Evolutionary conservation across 2,888 invertebrate genomes (phyloP), one percentile per base, ranked within the genome.

Genomic region (Micoletzkya japonica): DNA sequence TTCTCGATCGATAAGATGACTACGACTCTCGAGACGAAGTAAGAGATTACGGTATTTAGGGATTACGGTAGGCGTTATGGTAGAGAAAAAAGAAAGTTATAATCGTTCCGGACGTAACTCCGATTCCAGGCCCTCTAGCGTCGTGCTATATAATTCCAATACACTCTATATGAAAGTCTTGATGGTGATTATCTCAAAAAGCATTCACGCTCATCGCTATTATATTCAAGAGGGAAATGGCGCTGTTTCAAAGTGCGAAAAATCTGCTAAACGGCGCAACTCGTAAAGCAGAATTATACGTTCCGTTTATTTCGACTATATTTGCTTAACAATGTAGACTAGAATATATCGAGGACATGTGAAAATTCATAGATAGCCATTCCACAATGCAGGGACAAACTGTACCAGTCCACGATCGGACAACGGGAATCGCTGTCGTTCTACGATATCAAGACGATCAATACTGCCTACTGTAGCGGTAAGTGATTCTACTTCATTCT

Each of bases 381-480:
- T 10, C 10, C 24, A 24, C n/a, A 24, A 60, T 73, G 56, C 50
- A 77, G 77, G 30, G 78, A 82, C 32, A 77, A 80, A 0, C 72
- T 78, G 2, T 85, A 77, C 66, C 85, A 84, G 67, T 73, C 76
- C 34, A 85, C 85, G 0, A 85, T 85, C 59, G 85, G 85, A 32
- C 85, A 85, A 68, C 63, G 85, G 24, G 85, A 85, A 60, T 73
- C 74, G 10, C 77, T 84, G 6, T 81, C 84, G 4, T 85, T 85
- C 71, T 82, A 79, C 60, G 85, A 81, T 64, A 73, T 80, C n/a
- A 70, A 73, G 26, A 76, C 78, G 7, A 82, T 85, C 67, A 85
- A 85, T 70, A 76, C 72, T 28, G 83, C 81, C 6, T 85, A 85
- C 58, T 85, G 85, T 72, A 68, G 71, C 74, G 78, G 84, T 83